These are phyloP conservation scores for Lacerta viridis DNA, from an alignment of 2,797 vertebrate species.

Conservation along the genomic window DNA sequence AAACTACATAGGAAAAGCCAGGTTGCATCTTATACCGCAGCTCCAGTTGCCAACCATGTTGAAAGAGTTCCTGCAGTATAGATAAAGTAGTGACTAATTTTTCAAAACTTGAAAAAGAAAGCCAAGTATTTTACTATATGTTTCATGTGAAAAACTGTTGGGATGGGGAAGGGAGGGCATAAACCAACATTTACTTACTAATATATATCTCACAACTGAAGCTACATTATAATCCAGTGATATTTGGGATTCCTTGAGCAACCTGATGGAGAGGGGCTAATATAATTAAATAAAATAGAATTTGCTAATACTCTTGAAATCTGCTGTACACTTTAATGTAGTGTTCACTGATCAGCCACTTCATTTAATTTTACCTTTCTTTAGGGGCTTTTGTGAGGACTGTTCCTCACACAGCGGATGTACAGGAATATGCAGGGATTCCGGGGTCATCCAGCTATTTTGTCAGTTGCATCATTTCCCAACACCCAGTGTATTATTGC, in stretches of 20 bases:
- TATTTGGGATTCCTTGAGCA: slow-evolving; percentile 63
- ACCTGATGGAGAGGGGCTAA: slow-evolving; percentile 59
- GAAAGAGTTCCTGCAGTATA: slow-evolving; percentile 91
- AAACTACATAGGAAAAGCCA: slow-evolving; percentile 85
- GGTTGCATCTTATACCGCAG: slow-evolving; percentile 89
- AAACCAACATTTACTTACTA: slow-evolving; percentile 44
- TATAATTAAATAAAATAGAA: slow-evolving; percentile 47
- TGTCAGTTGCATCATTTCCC: not conserved
- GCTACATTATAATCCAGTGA: slow-evolving; percentile 24
- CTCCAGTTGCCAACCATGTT: slow-evolving; percentile 90
- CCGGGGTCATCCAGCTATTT: not conserved
- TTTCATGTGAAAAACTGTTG: slow-evolving; percentile 63
- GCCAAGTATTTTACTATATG: slow-evolving; percentile 29
- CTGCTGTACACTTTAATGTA: slow-evolving; percentile 52
- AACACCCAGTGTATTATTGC: not conserved
- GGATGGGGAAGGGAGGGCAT: slow-evolving; percentile 40
- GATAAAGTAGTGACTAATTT: slow-evolving; percentile 77
- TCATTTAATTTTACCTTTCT: slow-evolving; percentile 47
- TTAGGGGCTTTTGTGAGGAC: not conserved
- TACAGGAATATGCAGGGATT: slow-evolving; percentile 2
- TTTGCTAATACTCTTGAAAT: slow-evolving; percentile 40
- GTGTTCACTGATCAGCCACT: slow-evolving; percentile 50
- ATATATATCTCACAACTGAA: slow-evolving; percentile 25
- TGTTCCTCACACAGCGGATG: not conserved
- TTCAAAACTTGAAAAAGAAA: slow-evolving; percentile 46